Conservation (phyloP, 1,140 invertebrate species). For the Camponotus vicinus region DNA sequence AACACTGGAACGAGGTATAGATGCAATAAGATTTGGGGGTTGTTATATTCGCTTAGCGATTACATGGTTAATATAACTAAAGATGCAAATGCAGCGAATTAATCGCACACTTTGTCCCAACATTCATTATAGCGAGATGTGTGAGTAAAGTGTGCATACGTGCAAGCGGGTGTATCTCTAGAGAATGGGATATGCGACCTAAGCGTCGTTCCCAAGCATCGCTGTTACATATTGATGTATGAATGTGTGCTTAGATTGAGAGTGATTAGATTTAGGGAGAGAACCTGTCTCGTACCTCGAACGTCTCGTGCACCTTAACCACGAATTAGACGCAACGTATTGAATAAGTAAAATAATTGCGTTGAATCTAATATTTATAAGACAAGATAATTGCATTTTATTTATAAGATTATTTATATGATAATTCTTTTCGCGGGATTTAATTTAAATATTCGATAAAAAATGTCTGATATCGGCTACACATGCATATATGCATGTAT, state of each 20-base stretch:
- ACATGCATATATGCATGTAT: not conserved
- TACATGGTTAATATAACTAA: slow-evolving; percentile 57
- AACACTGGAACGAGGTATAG: not conserved
- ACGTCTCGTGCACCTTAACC: slow-evolving; percentile 10
- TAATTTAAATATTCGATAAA: slow-evolving; percentile 10
- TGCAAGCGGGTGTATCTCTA: slow-evolving; percentile 1
- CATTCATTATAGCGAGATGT: slow-evolving; percentile 35
- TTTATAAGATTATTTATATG: not conserved
- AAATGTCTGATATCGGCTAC: not conserved
- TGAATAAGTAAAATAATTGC: not conserved
- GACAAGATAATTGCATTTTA: not conserved
- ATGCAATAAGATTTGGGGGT: slow-evolving; percentile 25
- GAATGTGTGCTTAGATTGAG: slow-evolving; percentile 55
- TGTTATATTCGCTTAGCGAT: slow-evolving; percentile 46
- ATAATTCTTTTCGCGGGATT: not conserved
- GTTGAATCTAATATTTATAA: not conserved
- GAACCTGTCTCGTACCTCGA: not conserved
- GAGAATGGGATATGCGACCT: slow-evolving; percentile 31
- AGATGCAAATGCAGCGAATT: slow-evolving; percentile 54
- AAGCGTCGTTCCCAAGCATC: slow-evolving; percentile 13
- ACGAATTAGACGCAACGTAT: not conserved
- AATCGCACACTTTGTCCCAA: slow-evolving; percentile 54
- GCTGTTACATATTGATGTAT: slow-evolving; percentile 51
- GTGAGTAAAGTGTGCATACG: slow-evolving; percentile 17
- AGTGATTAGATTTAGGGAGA: slow-evolving; percentile 44